A percentile compares a stretch with the other conserved stretches of the same genome.
phyloP scores from a whole-genome alignment of 1,140 invertebrate genomes.

The Acyrthosiphon pisum region DNA sequence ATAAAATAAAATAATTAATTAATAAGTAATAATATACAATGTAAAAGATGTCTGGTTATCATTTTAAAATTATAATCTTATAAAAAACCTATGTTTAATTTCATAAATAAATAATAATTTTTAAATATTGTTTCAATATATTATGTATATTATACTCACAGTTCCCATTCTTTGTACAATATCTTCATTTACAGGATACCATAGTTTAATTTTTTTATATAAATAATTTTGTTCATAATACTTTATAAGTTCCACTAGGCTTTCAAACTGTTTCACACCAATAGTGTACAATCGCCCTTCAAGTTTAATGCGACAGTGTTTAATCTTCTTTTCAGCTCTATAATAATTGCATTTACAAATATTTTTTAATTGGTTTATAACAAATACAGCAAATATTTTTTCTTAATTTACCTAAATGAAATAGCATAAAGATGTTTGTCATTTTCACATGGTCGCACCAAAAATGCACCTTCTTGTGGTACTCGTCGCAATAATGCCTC shows the following conservation, averaged over 20 bases:
- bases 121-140: background rate
- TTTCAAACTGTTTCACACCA: constrained; percentile 91
- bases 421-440: constrained; percentile 89
- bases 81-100: constrained; percentile 13
- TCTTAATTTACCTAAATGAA: constrained; percentile 80
- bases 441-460: constrained; percentile 87
- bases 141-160: constrained; percentile 37
- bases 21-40: background rate
- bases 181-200: constrained; percentile 85
- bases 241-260: constrained; percentile 87
- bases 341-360: constrained; percentile 61
- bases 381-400: background rate
- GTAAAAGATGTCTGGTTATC: background rate
- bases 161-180: constrained; percentile 67
- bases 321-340: constrained; percentile 91
- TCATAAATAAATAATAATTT: constrained; percentile 1
- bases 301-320: constrained; percentile 91
- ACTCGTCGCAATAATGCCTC: constrained; percentile 86
- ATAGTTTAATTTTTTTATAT: constrained; percentile 88
- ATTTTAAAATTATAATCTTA: background rate
- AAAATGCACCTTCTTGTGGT: constrained; percentile 87
- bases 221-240: constrained; percentile 91
- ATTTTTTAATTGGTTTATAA: constrained; percentile 22
- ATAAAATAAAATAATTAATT: background rate
- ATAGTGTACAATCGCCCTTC: constrained; percentile 91